phyloP scores from a whole-genome alignment of 2,888 invertebrate genomes.

The Calliscelio sp. region DNA sequence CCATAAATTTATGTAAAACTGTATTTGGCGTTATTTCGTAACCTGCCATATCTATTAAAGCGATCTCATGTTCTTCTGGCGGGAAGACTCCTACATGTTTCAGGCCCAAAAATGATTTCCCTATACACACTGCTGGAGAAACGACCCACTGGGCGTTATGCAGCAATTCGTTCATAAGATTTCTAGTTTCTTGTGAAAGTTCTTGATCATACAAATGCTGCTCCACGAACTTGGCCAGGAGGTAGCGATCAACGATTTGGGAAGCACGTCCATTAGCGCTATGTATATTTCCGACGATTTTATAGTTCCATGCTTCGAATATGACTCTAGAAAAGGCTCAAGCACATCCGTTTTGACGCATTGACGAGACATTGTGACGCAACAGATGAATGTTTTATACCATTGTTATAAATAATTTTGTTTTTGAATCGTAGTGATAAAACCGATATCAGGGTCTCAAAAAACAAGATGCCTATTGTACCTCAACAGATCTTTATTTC shows the following conservation, averaged over 20 bases:
- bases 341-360: not conserved
- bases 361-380: conserved; percentile 18
- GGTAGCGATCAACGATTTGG: conserved; percentile 22
- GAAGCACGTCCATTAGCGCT: conserved; percentile 14
- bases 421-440: no score
- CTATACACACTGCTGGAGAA: conserved; percentile 18
- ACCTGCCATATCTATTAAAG: no score
- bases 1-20: not conserved
- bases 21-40: not conserved
- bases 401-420: no score
- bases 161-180: conserved; percentile 3
- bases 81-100: not conserved
- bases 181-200: not conserved
- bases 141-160: not conserved
- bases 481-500: no score
- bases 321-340: conserved; percentile 16
- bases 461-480: not conserved
- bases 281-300: conserved; percentile 7
- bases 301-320: conserved; percentile 32
- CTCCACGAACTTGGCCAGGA: conserved; percentile 30
- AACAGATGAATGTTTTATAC: conserved; percentile 36
- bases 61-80: conserved; percentile 2
- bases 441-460: no score
- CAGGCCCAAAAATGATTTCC: conserved; percentile 5
- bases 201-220: not conserved